Evolutionary conservation across 2,797 vertebrate genomes (phyloP), one percentile per base, ranked within the genome.

Genomic region (Catostomus latipinnis): DNA sequence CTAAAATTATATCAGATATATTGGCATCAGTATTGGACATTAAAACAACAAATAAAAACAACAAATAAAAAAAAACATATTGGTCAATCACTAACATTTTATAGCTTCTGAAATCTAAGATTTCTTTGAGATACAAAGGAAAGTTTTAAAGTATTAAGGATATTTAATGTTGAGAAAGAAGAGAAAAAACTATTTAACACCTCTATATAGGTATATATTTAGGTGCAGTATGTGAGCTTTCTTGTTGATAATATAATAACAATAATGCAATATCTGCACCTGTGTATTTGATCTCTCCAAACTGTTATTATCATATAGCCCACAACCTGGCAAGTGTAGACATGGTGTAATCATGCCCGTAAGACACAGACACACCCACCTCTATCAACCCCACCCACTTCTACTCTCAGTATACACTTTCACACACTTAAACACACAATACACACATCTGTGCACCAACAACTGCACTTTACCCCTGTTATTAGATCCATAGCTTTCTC

Each of bases 261-360:
- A 48, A n/a, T 18, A 16, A 52, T 52, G 54, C 14, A 67, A 57
- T 54, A 22, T 48, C 7, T 48, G 11, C 73, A 53, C 58, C 10
- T 80, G 74, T 56, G 65, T 71, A 56, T 78, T 50, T 11, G 53
- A 77, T 73, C 71, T 52, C 69, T 71, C 76, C 72, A 52, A 56
- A 3, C 45, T 63, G 62, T 53, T 34, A 67, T 43, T 46, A n/a
- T 46, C 50, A 65, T 49, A 18, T 12, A 49, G 62, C 79, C 68
- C 10, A 68, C 12, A 73, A 76, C 73, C 70, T 71, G 69, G 48
- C 74, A 62, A 82, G 81, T 82, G 65, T 78, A 86, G 81, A 81
- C 81, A 81, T 70, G 81, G 79, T 53, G 68, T 71, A 73, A 76
- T 74, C 65, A 66, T 81, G 71, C 63, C 62, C 48, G 53, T 6